Evolutionary conservation across 2,113 vertebrate genomes (phyloP).

Genomic region (Mormyrus iriodes): DNA sequence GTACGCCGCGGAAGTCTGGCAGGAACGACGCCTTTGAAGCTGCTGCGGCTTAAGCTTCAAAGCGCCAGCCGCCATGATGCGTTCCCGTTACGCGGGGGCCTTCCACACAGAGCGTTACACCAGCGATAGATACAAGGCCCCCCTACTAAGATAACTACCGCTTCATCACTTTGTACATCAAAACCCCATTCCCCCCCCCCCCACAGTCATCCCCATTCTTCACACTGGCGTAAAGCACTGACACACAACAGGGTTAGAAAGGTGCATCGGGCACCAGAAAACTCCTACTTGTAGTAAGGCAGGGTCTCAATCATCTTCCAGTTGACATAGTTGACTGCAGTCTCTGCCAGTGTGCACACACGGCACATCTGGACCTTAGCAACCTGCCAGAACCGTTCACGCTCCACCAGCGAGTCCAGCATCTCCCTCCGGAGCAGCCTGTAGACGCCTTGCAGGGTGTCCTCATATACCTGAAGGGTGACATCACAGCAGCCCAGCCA

Average conservation of each 20-base stretch:
- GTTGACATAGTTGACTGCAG: slow-evolving; percentile 37
- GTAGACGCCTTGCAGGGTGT: slow-evolving; percentile 37
- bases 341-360: slow-evolving; percentile 42
- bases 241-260: neutral
- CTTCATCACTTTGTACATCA: neutral
- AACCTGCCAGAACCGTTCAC: slow-evolving; percentile 44
- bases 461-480: slow-evolving; percentile 32
- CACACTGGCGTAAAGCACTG: neutral
- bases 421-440: slow-evolving; percentile 45
- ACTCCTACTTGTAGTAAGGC: slow-evolving; percentile 37
- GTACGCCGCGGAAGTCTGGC: neutral
- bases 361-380: slow-evolving; percentile 38
- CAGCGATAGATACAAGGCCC: neutral
- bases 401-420: slow-evolving; percentile 14
- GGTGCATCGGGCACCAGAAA: neutral
- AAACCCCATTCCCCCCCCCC: neutral
- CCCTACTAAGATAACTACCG: neutral
- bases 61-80: neutral
- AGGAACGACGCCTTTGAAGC: neutral
- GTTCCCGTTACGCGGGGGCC: neutral
- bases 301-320: slow-evolving; percentile 46
- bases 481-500: neutral
- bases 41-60: neutral
- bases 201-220: neutral
- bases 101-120: neutral